Evolutionary conservation across 2,113 vertebrate species (phyloP).

Genomic region (Gallinago jamesoni): DNA sequence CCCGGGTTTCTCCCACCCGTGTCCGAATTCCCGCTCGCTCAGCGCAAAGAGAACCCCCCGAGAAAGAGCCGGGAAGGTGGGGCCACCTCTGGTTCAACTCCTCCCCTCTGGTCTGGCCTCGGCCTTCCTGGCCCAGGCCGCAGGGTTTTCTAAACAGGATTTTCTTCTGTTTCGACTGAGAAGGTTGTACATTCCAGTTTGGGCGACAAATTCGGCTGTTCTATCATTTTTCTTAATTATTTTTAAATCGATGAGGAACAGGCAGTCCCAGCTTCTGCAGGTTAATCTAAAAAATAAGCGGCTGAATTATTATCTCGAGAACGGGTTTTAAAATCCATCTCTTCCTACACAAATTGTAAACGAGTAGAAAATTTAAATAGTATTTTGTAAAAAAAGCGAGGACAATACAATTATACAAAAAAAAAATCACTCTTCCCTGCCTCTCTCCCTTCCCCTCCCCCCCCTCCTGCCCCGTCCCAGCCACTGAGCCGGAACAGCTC

Average conservation of each 20-base stretch:
- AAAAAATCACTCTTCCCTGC: not conserved
- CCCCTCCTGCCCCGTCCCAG: not conserved
- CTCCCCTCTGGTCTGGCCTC: not conserved
- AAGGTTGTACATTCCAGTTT: not conserved
- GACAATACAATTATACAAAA: not conserved
- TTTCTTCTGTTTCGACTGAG: not conserved
- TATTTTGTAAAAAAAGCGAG: slow-evolving; percentile 54
- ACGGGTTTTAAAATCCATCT: not conserved
- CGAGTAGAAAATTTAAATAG: slow-evolving; percentile 64
- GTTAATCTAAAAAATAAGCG: slow-evolving; percentile 31
- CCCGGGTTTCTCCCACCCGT: not conserved
- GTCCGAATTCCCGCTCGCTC: not conserved
- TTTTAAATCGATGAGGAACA: slow-evolving; percentile 1
- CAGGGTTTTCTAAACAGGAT: not conserved
- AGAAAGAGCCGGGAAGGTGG: not conserved
- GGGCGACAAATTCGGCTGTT: not conserved
- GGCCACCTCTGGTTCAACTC: not conserved
- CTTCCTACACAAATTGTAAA: slow-evolving; percentile 61
- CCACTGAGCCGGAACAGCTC: not conserved
- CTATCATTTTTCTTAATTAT: not conserved
- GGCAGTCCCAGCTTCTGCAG: slow-evolving; percentile 32
- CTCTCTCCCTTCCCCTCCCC: not conserved
- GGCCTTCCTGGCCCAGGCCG: not conserved
- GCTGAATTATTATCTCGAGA: not conserved
- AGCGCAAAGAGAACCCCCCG: not conserved